Percentiles rank a stretch among this genome's conserved stretches.
phyloP scores from a whole-genome alignment of 1,140 invertebrate genomes.

The Ostrea denselamellosa region DNA sequence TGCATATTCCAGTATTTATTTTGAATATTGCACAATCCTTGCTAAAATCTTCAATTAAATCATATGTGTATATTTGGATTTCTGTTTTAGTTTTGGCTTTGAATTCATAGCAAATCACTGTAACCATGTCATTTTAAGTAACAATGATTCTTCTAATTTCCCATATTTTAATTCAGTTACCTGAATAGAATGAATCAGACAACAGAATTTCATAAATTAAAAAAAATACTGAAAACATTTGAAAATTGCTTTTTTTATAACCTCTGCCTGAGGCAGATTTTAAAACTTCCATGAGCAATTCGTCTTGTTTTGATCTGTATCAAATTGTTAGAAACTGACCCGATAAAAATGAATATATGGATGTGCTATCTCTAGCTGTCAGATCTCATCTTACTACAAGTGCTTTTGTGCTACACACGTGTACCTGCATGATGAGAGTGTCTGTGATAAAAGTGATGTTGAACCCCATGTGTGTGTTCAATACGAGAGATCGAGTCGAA shows the following conservation, averaged over 20 bases:
- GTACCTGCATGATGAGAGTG: neutral
- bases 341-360: neutral
- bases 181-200: neutral
- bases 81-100: too few species aligned
- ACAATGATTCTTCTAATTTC: neutral
- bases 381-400: neutral
- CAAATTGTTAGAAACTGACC: neutral
- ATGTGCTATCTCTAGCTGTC: neutral
- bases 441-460: conserved; percentile 4
- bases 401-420: neutral
- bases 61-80: neutral
- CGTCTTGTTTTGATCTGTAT: neutral
- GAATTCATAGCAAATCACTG: neutral
- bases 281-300: neutral
- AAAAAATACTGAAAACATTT: neutral
- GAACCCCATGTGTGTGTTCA: conserved; percentile 8
- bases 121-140: neutral
- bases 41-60: neutral
- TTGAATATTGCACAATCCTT: neutral
- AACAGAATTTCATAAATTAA: neutral
- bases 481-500: neutral
- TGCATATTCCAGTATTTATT: neutral
- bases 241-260: neutral
- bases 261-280: neutral
- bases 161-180: neutral